These are phyloP conservation scores for Protophormia terraenovae DNA, from an alignment of 2,888 invertebrate genomes.

Conservation along the genomic window DNA sequence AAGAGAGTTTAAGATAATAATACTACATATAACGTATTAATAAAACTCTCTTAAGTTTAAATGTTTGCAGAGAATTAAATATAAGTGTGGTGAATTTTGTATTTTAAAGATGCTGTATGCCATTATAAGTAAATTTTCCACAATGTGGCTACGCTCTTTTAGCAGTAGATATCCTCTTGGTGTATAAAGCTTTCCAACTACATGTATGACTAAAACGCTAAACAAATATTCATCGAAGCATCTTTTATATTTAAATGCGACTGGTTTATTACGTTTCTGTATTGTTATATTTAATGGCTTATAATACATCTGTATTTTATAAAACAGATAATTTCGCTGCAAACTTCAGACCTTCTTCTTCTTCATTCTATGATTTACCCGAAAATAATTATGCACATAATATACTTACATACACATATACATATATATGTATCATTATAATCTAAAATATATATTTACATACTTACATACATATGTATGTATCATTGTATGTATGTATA, in stretches of 20 bases:
- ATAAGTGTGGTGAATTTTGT: neutral
- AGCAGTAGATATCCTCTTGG: neutral
- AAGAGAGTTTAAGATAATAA: slow-evolving; percentile 1
- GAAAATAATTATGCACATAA: slow-evolving; percentile 36
- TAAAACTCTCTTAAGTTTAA: slow-evolving; percentile 1
- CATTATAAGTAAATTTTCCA: neutral
- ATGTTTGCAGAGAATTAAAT: neutral
- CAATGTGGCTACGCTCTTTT: neutral
- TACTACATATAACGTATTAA: neutral
- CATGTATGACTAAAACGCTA: neutral
- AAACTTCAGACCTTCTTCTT: slow-evolving; percentile 44
- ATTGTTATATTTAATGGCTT: slow-evolving; percentile 6
- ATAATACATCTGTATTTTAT: neutral
- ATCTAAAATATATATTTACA: neutral
- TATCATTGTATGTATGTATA: neutral
- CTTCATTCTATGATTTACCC: slow-evolving; percentile 6
- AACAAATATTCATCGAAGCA: neutral
- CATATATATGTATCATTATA: neutral
- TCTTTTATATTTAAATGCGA: neutral
- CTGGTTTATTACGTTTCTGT: neutral
- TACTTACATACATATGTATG: neutral
- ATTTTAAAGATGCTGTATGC: neutral
- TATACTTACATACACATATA: slow-evolving; percentile 37
- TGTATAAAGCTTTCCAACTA: slow-evolving; percentile 22
- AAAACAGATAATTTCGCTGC: neutral